A percentile compares a stretch with the other conserved stretches of the same genome.
These are phyloP conservation scores for Agonum fuliginosum DNA, from an alignment of 2,888 invertebrate genomes.

Conservation along the genomic window DNA sequence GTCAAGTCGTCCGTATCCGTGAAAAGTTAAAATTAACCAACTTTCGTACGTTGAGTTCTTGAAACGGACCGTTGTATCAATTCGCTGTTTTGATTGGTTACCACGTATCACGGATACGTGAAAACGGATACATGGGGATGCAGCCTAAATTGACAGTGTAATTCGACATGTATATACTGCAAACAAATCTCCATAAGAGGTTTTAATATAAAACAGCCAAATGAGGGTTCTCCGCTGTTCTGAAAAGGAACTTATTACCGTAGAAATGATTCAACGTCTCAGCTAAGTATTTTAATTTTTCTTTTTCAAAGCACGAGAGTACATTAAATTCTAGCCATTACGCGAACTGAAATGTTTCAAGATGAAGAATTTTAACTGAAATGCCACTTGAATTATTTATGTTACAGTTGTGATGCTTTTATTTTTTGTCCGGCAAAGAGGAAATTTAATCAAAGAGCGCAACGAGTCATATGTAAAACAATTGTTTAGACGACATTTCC, in stretches of 20 bases:
- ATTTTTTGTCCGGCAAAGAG: constrained; percentile 15
- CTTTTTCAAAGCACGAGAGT: constrained; percentile 31
- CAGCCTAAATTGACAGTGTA: constrained; percentile 47
- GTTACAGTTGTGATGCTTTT: constrained; percentile 19
- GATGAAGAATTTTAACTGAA: constrained; percentile 48
- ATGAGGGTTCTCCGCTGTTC: neutral
- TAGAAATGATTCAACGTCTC: constrained; percentile 31
- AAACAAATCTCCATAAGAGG: constrained; percentile 32
- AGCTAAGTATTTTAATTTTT: constrained; percentile 44
- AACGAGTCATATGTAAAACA: constrained; percentile 44
- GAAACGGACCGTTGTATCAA: too few relatives aligned
- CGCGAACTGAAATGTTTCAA: constrained; percentile 40
- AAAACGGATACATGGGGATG: too few relatives aligned
- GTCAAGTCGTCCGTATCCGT: too few relatives aligned
- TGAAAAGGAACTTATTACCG: constrained; percentile 29
- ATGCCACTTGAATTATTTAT: constrained; percentile 48
- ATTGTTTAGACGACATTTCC: constrained; percentile 11
- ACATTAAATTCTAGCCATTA: constrained; percentile 47
- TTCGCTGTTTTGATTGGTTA: too few relatives aligned
- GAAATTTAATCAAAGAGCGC: constrained; percentile 34
- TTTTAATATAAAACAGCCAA: constrained; percentile 44
- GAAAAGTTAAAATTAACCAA: too few relatives aligned
- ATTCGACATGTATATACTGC: constrained; percentile 39
- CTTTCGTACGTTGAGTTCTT: too few relatives aligned
- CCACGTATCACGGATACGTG: too few relatives aligned